Evolutionary conservation across 2,113 vertebrate species (phyloP), one percentile per base, ranked within the genome.

Genomic region (Neogale vison): DNA sequence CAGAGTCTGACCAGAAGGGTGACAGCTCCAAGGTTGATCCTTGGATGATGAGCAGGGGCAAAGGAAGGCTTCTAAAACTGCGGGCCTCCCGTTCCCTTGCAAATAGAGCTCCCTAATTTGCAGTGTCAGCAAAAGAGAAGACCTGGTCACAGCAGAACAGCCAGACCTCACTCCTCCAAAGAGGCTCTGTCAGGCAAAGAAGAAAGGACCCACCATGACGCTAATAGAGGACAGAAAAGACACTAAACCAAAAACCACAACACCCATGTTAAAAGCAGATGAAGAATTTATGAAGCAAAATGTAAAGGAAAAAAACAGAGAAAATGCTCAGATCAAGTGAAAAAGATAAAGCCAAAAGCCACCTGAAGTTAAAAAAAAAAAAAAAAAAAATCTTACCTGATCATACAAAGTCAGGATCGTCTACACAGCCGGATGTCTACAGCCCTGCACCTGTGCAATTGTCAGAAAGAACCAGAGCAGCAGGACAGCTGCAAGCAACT

Each of bases 1-100:
- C 98, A 8, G 99, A 98, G 90, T 99, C 99, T 0, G 99, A 99
- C 1, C 98, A 98, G 5, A 99, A 98, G 93, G 93, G 61, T 3
- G 39, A 4, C 12, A 2, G 3, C 82, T 90, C 97, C 50, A 6
- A 81, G 93, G 83, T 55, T 81, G 47, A 2, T n/a, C 76, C 86
- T 21, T 91, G 0, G 4, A 83, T 11, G 36, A 12, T n/a, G 0
- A 1, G 31, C 88, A 98, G 97, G 97, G 94, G 96, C 61, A 97
- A 83, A 94, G 96, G 95, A 39, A 88, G 87, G 26, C 94, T 97
- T 96, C 97, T 97, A 14, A 97, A 80, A n/a, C 67, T 69, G 39
- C 52, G 96, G 7, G 59, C 90, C n/a, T 63, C 97, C 10, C 0
- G 1, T 6, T 50, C 85, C 77, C 89, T 59, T 86, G 96, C 94